A percentile compares a stretch with the other conserved stretches of the same genome.
Conservation (phyloP, 2,888 invertebrate genomes). For the Stramonita haemastoma region DNA sequence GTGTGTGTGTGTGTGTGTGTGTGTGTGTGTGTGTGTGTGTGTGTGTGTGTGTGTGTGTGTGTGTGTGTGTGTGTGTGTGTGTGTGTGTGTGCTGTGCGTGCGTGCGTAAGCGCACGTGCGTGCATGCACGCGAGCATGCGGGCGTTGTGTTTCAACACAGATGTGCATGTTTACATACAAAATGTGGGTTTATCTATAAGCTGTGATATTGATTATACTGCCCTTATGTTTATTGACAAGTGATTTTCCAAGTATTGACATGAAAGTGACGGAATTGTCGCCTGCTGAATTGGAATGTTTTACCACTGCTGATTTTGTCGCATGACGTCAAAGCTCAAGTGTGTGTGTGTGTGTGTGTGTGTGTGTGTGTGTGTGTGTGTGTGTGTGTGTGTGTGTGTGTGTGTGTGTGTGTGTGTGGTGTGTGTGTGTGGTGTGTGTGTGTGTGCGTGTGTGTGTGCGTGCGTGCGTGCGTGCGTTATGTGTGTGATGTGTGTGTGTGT, state of each 20-base stretch:
- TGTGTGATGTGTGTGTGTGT: neutral
- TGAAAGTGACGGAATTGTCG: too few relatives aligned
- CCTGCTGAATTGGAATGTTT: too few relatives aligned
- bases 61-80: too few relatives aligned
- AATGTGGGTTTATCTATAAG: neutral
- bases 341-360: neutral
- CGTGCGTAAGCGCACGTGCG: neutral
- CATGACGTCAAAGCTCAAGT: neutral
- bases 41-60: neutral
- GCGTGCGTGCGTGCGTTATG: neutral
- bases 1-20: constrained; percentile 8
- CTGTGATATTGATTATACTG: too few relatives aligned
- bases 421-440: neutral
- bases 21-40: neutral
- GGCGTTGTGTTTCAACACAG: neutral
- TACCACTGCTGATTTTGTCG: too few relatives aligned
- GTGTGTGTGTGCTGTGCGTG: neutral
- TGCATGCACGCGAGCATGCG: neutral
- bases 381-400: constrained; percentile 13
- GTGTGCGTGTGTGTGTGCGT: neutral
- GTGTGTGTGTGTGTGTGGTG: neutral
- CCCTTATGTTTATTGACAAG: too few relatives aligned
- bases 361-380: constrained; percentile 10
- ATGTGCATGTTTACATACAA: neutral
- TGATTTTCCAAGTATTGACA: too few relatives aligned